phyloP scores from a whole-genome alignment of 2,797 vertebrate species.

The Platalea minor region DNA sequence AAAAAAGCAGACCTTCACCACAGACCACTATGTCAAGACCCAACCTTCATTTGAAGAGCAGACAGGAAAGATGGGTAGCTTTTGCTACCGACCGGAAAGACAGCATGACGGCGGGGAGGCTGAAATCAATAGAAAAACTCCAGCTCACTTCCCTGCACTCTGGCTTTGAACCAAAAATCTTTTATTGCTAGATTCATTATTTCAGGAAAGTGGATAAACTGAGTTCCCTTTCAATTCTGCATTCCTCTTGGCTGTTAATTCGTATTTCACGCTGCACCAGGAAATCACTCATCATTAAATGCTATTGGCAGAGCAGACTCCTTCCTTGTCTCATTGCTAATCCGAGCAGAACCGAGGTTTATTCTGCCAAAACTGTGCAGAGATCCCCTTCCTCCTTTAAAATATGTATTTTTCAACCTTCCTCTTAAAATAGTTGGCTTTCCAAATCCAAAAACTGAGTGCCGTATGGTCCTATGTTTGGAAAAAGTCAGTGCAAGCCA shows the following conservation, averaged over 20 bases:
- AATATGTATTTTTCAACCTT: neutral
- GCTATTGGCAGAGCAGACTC: neutral
- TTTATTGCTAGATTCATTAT: neutral
- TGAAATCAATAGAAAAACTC: neutral
- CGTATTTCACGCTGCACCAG: neutral
- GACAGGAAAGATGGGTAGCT: neutral
- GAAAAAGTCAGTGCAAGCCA: neutral
- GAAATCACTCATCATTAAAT: neutral
- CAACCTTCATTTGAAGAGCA: neutral
- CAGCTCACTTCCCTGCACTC: neutral
- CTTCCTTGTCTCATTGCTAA: neutral
- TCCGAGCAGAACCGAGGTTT: neutral
- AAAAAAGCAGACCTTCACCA: neutral
- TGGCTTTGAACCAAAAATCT: neutral
- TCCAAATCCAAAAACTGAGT: neutral
- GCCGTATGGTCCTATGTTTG: neutral
- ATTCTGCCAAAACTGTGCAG: neutral
- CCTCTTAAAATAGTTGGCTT: neutral
- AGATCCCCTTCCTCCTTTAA: neutral
- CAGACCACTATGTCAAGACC: neutral
- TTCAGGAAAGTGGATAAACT: neutral
- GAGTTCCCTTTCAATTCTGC: neutral
- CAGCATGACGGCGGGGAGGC: accelerated
- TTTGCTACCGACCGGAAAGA: neutral
- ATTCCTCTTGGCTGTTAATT: neutral